A percentile compares a stretch with the other conserved stretches of the same genome.
These are phyloP conservation scores for Labeo rohita DNA, from an alignment of 2,113 vertebrate genomes.

Conservation along the genomic window DNA sequence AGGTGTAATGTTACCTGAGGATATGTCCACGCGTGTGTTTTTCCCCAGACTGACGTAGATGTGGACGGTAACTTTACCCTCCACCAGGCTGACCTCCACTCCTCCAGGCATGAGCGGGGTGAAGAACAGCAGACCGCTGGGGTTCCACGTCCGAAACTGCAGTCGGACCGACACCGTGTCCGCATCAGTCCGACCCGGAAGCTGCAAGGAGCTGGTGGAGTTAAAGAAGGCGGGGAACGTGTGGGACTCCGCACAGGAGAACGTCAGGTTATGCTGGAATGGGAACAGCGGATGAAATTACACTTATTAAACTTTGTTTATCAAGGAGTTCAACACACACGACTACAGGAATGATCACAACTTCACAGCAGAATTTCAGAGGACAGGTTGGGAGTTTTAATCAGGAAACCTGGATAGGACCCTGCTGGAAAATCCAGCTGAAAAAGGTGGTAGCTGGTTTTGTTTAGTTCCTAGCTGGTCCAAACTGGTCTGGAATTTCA, in stretches of 20 bases:
- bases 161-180: conserved; percentile 89
- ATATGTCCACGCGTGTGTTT: conserved; percentile 89
- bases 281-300: conserved; percentile 5
- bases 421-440: conserved; percentile 1
- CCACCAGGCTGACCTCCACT: conserved; percentile 86
- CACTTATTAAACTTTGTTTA: background rate
- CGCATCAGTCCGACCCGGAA: conserved; percentile 83
- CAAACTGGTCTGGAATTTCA: background rate
- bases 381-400: background rate
- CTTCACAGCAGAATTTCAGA: background rate
- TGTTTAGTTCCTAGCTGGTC: background rate
- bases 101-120: conserved; percentile 85
- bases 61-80: conserved; percentile 87
- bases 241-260: conserved; percentile 88
- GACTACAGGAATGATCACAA: background rate
- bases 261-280: conserved; percentile 89
- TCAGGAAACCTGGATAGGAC: background rate
- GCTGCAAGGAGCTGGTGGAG: conserved; percentile 88
- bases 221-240: conserved; percentile 94
- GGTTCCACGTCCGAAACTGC: conserved; percentile 95
- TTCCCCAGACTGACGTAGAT: conserved; percentile 86
- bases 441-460: conserved; percentile 5
- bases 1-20: conserved; percentile 80
- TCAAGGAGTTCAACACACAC: background rate
- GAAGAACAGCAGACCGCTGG: conserved; percentile 88